phyloP scores from a whole-genome alignment of 2,888 invertebrate genomes.

The Neoitamus cyanurus region DNA sequence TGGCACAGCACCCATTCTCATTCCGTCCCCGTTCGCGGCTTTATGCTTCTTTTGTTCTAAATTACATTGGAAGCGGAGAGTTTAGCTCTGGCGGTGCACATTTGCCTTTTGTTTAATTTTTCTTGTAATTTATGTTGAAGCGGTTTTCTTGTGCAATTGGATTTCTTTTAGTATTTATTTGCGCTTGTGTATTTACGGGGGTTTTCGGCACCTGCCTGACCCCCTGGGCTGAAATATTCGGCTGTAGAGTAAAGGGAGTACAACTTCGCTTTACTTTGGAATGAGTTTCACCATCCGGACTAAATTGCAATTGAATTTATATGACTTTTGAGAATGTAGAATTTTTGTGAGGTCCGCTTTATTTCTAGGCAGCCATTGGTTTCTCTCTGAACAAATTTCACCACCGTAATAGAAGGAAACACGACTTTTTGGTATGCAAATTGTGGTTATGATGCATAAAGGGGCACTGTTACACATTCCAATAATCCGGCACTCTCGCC shows the following conservation, averaged over 20 bases:
- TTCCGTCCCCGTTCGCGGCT: background rate
- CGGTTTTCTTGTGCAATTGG: slow-evolving; percentile 55
- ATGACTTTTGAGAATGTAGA: background rate
- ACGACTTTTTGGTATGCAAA: too few relatives aligned
- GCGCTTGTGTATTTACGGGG: background rate
- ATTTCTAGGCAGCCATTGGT: too few relatives aligned
- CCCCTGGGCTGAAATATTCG: background rate
- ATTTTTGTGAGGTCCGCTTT: too few relatives aligned
- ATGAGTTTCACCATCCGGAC: background rate
- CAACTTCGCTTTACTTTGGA: background rate
- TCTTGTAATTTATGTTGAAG: slow-evolving; percentile 54
- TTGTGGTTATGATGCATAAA: too few relatives aligned
- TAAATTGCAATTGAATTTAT: background rate
- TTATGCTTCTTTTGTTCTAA: background rate
- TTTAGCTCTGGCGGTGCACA: background rate
- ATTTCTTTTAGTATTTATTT: slow-evolving; percentile 50
- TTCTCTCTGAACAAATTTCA: too few relatives aligned
- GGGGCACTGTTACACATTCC: too few relatives aligned
- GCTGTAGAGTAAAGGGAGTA: background rate
- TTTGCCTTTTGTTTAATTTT: slow-evolving; percentile 24
- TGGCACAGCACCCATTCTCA: too few relatives aligned
- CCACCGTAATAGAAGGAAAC: too few relatives aligned
- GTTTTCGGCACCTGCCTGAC: background rate
- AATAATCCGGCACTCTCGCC: too few relatives aligned
- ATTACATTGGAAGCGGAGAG: background rate